Evolutionary conservation across 2,113 vertebrate genomes (phyloP).

Genomic region (Phocoena phocoena): DNA sequence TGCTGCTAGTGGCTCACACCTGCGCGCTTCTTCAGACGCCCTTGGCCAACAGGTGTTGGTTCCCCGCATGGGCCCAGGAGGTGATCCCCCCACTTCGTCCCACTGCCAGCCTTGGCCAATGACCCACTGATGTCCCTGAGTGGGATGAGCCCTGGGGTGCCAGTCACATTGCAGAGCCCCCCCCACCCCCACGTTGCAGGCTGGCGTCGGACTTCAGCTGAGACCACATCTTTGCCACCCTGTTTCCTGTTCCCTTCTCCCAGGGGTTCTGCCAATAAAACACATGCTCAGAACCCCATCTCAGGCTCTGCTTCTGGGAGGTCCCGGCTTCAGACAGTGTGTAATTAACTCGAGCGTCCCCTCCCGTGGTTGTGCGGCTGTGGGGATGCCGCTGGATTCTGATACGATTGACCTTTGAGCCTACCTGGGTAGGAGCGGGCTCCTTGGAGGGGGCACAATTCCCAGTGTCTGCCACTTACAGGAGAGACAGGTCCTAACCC

Average conservation of each 20-base stretch:
- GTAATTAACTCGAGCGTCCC: accelerated
- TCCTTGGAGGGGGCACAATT: not conserved
- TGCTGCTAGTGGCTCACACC: not conserved
- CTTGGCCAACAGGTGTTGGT: not conserved
- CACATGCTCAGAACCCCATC: accelerated
- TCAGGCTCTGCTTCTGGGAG: not conserved
- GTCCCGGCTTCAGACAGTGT: not conserved
- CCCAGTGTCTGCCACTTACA: not conserved
- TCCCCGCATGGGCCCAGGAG: not conserved
- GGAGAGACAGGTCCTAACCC: not conserved
- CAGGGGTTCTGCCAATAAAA: accelerated
- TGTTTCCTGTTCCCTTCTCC: not conserved
- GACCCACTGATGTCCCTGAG: not conserved
- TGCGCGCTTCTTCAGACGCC: not conserved
- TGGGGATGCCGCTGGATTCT: not conserved
- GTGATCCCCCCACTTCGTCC: accelerated
- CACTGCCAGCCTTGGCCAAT: not conserved
- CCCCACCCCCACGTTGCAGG: not conserved
- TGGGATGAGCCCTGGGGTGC: not conserved
- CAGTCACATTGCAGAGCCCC: too few relatives aligned
- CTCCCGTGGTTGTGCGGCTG: accelerated
- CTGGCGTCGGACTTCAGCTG: not conserved
- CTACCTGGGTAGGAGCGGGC: not conserved
- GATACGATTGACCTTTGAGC: not conserved
- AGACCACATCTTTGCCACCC: accelerated